Conservation (phyloP, 2,888 invertebrate genomes). For the Cacoxenus indagator region DNA sequence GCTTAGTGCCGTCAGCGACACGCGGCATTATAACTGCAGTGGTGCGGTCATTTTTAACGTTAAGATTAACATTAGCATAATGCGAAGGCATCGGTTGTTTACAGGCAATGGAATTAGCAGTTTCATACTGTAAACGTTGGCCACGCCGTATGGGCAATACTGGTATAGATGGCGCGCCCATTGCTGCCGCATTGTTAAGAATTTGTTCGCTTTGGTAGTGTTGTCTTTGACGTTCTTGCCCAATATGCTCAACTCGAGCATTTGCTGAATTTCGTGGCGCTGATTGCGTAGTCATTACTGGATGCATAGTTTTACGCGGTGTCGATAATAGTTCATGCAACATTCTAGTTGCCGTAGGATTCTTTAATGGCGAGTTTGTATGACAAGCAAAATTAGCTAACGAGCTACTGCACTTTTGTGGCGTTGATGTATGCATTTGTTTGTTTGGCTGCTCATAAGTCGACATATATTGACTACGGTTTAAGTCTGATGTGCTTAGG, state of each 20-base stretch:
- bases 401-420: slow-evolving; percentile 58
- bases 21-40: slow-evolving; percentile 71
- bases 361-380: slow-evolving; percentile 73
- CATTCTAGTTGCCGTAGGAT: slow-evolving; percentile 80
- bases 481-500: slow-evolving; percentile 71
- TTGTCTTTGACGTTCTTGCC: slow-evolving; percentile 49
- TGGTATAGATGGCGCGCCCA: too few relatives aligned
- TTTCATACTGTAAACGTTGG: slow-evolving; percentile 73
- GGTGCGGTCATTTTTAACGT: slow-evolving; percentile 52
- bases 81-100: slow-evolving; percentile 60
- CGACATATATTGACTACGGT: slow-evolving; percentile 61
- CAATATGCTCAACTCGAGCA: too few relatives aligned
- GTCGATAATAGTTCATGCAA: slow-evolving; percentile 82
- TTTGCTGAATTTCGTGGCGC: too few relatives aligned
- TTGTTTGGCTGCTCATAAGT: slow-evolving; percentile 38
- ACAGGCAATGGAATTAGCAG: slow-evolving; percentile 42
- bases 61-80: slow-evolving; percentile 61
- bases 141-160: slow-evolving; percentile 43
- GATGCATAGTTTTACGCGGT: slow-evolving; percentile 76
- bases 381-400: slow-evolving; percentile 41
- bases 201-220: slow-evolving; percentile 65
- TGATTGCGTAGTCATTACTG: too few relatives aligned
- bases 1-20: slow-evolving; percentile 70
- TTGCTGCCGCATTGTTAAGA: slow-evolving; percentile 21
- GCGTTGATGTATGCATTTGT: slow-evolving; percentile 64